Evolutionary conservation across 2,888 invertebrate species (phyloP).

Genomic region (Chymomyza procnemis): DNA sequence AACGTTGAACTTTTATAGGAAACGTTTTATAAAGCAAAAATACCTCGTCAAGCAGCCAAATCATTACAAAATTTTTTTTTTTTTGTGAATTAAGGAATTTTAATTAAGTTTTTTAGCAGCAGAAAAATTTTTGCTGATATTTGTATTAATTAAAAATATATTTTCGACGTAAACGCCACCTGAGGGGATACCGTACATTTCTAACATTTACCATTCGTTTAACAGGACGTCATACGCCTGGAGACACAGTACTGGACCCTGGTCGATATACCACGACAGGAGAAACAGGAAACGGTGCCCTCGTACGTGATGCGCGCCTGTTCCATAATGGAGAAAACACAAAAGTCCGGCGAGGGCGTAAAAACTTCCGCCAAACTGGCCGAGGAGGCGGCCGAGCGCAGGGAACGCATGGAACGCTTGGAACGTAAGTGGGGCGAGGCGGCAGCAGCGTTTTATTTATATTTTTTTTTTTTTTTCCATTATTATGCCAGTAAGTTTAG

Average conservation of each 20-base stretch:
- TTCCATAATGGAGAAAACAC: slow-evolving; percentile 94
- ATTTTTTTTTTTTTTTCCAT: background rate
- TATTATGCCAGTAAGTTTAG: background rate
- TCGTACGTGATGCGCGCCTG: slow-evolving; percentile 94
- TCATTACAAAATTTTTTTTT: no score
- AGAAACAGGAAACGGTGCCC: slow-evolving; percentile 95
- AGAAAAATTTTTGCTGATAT: no score
- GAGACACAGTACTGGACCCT: slow-evolving; percentile 96
- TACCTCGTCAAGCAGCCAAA: no score
- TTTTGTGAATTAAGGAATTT: no score
- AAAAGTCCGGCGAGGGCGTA: slow-evolving; percentile 92
- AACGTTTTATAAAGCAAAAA: no score
- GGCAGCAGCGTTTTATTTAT: no score
- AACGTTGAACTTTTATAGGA: no score
- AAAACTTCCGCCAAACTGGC: slow-evolving; percentile 90
- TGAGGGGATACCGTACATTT: no score
- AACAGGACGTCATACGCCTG: slow-evolving; percentile 91
- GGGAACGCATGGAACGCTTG: slow-evolving; percentile 91
- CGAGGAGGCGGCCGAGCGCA: slow-evolving; percentile 90
- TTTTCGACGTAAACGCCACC: no score
- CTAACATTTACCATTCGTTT: slow-evolving; percentile 16
- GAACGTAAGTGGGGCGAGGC: slow-evolving; percentile 84
- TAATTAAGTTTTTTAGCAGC: no score
- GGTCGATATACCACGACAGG: slow-evolving; percentile 95
- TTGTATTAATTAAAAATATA: no score